Evolutionary conservation across 1,140 invertebrate species (phyloP), one percentile per base, ranked within the genome.

Genomic region (Ceratoteleas bidentatus): DNA sequence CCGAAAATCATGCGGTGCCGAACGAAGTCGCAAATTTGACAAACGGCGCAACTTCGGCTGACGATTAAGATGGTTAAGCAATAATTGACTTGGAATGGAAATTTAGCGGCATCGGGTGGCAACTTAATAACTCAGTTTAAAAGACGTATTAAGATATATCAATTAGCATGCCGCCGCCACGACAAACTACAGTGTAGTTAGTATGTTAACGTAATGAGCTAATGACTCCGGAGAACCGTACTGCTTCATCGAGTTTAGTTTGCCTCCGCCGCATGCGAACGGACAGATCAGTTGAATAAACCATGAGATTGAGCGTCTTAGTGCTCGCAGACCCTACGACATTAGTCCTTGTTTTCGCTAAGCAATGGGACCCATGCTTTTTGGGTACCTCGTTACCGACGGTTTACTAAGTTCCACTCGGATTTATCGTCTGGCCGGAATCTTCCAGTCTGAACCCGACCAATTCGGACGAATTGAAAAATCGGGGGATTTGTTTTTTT

Each of bases 161-260:
- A 70, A 45, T 72, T 64, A 60, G 66, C 70, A 72, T 74, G 24
- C 32, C 49, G 16, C 50, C 40, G 33, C 38, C 50, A 24, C 62
- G 65, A 74, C 64, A 58, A 74, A 66, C 66, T 81, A 36, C 53
- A 33, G 10, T 60, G 34, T 72, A 75, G 70, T 81, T 74, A 75
- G 70, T 75, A 65, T 81, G 65, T 89, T 87, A 88, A 88, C 84
- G 85, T 87, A 88, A 89, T 88, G 88, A 89, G 86, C 86, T 88
- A 89, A 87, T 88, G 87, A 88, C 88, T 88, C 79, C 81, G 70
- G 86, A 88, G 86, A 85, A 84, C 74, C 74, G 78, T 82, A 75
- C 76, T 80, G 72, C 72, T 81, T 80, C 66, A 75, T 81, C 40
- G 78, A 75, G 65, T 81, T 81, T 75, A 75, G 78, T 74, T 74